Percentiles rank a stretch among this genome's conserved stretches.
phyloP scores from a whole-genome alignment of 2,113 vertebrate species.

The Lutjanus erythropterus region DNA sequence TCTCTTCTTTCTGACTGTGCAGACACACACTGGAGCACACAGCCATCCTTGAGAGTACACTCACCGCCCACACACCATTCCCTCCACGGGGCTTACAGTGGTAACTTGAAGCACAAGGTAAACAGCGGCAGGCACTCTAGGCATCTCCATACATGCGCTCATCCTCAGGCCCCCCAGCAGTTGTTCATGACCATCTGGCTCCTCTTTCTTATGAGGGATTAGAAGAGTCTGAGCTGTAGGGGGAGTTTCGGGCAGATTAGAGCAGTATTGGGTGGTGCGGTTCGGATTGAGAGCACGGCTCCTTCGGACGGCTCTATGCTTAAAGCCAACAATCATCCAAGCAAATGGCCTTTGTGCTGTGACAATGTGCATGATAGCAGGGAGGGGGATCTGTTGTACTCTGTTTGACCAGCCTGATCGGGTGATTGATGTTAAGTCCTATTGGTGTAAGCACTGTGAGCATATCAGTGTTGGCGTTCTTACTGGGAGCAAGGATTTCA shows the following conservation, averaged over 20 bases:
- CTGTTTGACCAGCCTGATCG: constrained; percentile 49
- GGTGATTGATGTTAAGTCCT: constrained; percentile 59
- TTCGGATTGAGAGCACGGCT: constrained; percentile 61
- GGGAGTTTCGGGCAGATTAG: constrained; percentile 81
- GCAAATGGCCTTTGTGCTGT: constrained; percentile 48
- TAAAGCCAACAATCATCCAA: constrained; percentile 70
- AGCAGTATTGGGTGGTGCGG: constrained; percentile 62
- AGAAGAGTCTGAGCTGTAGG: constrained; percentile 81
- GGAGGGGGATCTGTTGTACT: constrained; percentile 4
- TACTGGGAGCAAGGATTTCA: constrained; percentile 59
- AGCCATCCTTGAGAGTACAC: constrained; percentile 30
- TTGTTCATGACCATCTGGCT: constrained; percentile 88
- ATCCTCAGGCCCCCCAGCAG: constrained; percentile 79
- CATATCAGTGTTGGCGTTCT: constrained; percentile 51
- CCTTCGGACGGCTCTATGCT: constrained; percentile 30
- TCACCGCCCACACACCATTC: constrained; percentile 45
- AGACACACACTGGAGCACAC: constrained; percentile 12
- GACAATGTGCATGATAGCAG: constrained; percentile 24
- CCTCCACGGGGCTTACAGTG: constrained; percentile 40
- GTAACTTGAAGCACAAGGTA: constrained; percentile 84
- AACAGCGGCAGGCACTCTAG: constrained; percentile 76
- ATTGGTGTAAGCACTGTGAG: constrained; percentile 57
- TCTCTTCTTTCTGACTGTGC: constrained; percentile 38
- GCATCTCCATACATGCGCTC: constrained; percentile 78
- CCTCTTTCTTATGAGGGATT: constrained; percentile 87